These are phyloP conservation scores for Drosophila erecta DNA, from an alignment of 1,140 invertebrate genomes.

Conservation along the genomic window DNA sequence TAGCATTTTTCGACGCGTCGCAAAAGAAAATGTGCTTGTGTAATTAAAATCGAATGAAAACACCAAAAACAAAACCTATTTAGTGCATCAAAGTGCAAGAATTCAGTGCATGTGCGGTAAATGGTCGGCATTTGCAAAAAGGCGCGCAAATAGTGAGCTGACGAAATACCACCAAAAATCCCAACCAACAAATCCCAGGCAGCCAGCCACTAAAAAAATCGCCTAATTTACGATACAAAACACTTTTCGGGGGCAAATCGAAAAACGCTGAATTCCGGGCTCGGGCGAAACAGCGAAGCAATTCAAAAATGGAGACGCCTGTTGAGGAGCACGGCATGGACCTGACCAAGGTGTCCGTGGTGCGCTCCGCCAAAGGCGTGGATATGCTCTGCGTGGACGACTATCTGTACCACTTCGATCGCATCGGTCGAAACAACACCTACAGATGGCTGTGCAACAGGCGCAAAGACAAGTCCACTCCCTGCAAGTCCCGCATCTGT, in stretches of 20 bases:
- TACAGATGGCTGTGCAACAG: conserved; percentile 79
- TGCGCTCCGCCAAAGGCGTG: conserved; percentile 77
- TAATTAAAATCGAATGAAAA: conserved; percentile 18
- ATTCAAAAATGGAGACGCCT: conserved; percentile 61
- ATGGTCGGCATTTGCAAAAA: not conserved
- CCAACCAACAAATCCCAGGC: conserved; percentile 68
- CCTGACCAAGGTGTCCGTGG: conserved; percentile 69
- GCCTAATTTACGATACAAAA: conserved; percentile 64
- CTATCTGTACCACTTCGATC: conserved; percentile 77
- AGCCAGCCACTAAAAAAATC: conserved; percentile 43
- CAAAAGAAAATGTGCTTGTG: conserved; percentile 60
- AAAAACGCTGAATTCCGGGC: conserved; percentile 50
- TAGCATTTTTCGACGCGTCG: conserved; percentile 66
- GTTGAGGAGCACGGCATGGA: conserved; percentile 62
- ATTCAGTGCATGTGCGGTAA: not conserved
- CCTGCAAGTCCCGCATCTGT: conserved; percentile 70
- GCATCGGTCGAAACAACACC: conserved; percentile 69
- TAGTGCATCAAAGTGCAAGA: not conserved
- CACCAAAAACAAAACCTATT: not conserved
- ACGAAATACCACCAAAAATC: conserved; percentile 75
- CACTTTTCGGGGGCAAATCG: conserved; percentile 58
- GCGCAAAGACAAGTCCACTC: conserved; percentile 73
- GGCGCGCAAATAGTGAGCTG: conserved; percentile 33
- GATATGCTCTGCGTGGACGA: conserved; percentile 80
- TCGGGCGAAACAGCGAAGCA: conserved; percentile 24